Evolutionary conservation across 1,140 invertebrate genomes (phyloP), one percentile per base, ranked within the genome.

Genomic region (Reticulitermes speratus): DNA sequence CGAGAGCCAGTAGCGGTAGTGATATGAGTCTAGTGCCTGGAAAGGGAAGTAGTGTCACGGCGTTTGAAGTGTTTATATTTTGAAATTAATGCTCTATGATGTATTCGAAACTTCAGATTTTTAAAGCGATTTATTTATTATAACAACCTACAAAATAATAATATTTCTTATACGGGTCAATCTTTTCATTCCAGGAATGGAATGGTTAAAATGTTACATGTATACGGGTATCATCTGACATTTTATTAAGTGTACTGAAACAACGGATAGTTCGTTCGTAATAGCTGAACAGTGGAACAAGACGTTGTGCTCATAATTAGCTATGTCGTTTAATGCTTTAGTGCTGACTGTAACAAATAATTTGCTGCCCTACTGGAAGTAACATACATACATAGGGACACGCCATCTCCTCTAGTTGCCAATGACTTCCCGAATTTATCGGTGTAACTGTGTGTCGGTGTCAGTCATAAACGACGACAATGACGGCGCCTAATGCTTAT

Each of bases 101-200:
- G 21, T 59, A 59, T 75, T n/a, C 7, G 65, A 75, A 75, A 75
- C n/a, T 75, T 75, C 65, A 25, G 65, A 75, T 75, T 75, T 75
- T 75, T 30, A 75, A 75, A 75, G 8, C 25, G 65, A 75, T 75
- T 75, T 75, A 75, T 75, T 75, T 75, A 30, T 75, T 75, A 75
- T 75, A 75, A 30, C n/a, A 8, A 75, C 65, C 25, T 75, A 75
- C 65, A 75, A 75, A 65, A 65, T 75, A 75, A 75, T 75, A 75
- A 75, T 11, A 75, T 75, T n/a, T 30, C n/a, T 75, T 75, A 75
- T 75, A 75, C 65, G 65, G 65, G 65, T 75, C 8, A 75, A 75
- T 30, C n/a, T 30, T 75, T 30, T n/a, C 65, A 75, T 75, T 75
- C 65, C 65, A n/a, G 65, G n/a, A 75, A 75, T 75, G 65, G 65